These are phyloP conservation scores for Chloebia gouldiae DNA, from an alignment of 2,113 vertebrate species.

Conservation along the genomic window DNA sequence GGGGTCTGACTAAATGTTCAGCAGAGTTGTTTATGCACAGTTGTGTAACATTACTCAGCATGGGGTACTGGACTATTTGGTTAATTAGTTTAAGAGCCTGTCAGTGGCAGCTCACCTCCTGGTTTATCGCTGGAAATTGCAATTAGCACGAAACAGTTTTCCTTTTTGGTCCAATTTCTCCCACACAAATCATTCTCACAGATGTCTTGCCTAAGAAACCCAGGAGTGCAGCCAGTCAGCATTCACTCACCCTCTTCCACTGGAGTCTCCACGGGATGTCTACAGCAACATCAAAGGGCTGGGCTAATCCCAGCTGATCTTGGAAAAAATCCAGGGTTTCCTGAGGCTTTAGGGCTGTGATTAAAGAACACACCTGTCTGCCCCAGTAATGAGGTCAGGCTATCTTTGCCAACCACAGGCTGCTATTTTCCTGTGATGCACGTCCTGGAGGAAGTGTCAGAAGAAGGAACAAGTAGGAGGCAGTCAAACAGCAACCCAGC, in stretches of 20 bases:
- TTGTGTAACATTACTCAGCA: constrained; percentile 54
- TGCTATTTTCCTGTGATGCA: neutral
- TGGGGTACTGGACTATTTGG: constrained; percentile 33
- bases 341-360: constrained; percentile 13
- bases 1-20: constrained; percentile 2
- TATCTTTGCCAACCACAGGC: neutral
- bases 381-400: constrained; percentile 14
- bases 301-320: constrained; percentile 18
- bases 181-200: neutral
- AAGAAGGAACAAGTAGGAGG: neutral
- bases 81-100: constrained; percentile 62
- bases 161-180: constrained; percentile 18
- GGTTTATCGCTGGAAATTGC: neutral
- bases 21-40: constrained; percentile 52
- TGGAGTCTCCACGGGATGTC: neutral
- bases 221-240: neutral
- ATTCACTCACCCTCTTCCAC: constrained; percentile 11
- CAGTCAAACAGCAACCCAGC: neutral
- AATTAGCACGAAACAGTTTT: constrained; percentile 45
- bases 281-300: constrained; percentile 41
- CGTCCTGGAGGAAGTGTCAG: neutral
- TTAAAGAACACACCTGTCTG: constrained; percentile 53
- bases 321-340: constrained; percentile 30
- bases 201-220: neutral
- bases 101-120: constrained; percentile 26